Conservation (phyloP, 2,113 vertebrate species). For the rabbit (Oryctolagus cuniculus) region mOryCun1.1 NC_091441.1:44493501-44494000, state of each 20-base stretch:
- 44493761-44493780: not conserved
- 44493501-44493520: not conserved
- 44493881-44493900: not conserved
- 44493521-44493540: not conserved
- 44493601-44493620: not conserved
- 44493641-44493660: not conserved
- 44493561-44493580: slow-evolving; percentile 31
- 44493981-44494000: not conserved
- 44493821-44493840: not conserved
- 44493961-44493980: not conserved
- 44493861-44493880: not conserved
- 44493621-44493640: not conserved
- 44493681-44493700: not conserved
- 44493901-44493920: slow-evolving; percentile 31
- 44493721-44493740: not conserved
- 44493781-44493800: not conserved
- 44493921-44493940: not conserved
- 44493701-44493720: not conserved
- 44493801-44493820: not conserved
- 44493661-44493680: not conserved
- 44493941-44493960: not conserved
- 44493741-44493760: not conserved
- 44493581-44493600: not conserved
- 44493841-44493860: slow-evolving; percentile 26
- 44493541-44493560: not conserved